Percentiles rank a stretch among this genome's conserved stretches.
Conservation (phyloP, 2,888 invertebrate genomes). For the Yponomeuta sedellus region DNA sequence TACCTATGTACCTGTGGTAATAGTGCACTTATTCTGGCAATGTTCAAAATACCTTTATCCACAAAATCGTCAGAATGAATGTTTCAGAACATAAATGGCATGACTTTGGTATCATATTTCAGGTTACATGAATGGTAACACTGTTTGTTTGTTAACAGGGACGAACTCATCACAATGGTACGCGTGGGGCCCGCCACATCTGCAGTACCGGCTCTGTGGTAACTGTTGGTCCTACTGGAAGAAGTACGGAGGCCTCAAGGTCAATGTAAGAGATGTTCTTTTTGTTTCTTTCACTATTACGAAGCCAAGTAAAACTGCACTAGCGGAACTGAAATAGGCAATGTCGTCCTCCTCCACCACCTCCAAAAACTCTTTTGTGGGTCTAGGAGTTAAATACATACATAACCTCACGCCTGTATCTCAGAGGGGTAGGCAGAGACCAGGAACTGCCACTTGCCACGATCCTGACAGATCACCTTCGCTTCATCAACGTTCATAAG, state of each 20-base stretch:
- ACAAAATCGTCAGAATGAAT: neutral
- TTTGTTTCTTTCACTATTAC: neutral
- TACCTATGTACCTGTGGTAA: no score
- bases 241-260: slow-evolving; percentile 97
- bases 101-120: no score
- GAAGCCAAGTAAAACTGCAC: neutral
- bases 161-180: slow-evolving; percentile 94
- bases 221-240: slow-evolving; percentile 99
- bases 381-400: no score
- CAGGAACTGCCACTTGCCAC: no score
- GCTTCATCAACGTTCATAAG: no score
- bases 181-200: slow-evolving; percentile 95
- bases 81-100: neutral
- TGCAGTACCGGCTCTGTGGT: slow-evolving; percentile 95
- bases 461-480: no score
- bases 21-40: no score
- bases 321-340: neutral
- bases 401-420: no score
- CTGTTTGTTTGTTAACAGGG: slow-evolving; percentile 56
- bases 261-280: slow-evolving; percentile 31
- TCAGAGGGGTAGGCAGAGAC: no score
- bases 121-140: no score
- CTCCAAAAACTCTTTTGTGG: no score
- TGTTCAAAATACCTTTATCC: neutral
- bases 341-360: no score